These are phyloP conservation scores for Coptotermes formosanus DNA, from an alignment of 1,140 invertebrate species.

Conservation along the genomic window DNA sequence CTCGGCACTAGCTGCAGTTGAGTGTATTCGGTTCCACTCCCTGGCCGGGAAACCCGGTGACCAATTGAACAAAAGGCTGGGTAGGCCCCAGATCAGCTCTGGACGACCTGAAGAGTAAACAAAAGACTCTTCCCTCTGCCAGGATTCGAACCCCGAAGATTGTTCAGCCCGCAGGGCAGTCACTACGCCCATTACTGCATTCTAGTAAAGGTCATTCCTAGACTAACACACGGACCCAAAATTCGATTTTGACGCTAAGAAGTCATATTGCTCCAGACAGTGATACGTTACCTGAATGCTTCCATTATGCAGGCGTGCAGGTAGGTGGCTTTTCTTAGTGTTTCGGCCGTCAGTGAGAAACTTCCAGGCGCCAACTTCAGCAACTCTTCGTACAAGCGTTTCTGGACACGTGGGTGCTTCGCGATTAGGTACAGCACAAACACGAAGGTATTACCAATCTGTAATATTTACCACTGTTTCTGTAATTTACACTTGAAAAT, in stretches of 20 bases:
- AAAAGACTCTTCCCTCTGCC: too few species aligned
- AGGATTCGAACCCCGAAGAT: too few species aligned
- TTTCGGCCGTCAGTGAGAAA: slow-evolving; percentile 57
- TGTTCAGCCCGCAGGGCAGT: not conserved
- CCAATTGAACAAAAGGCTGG: too few species aligned
- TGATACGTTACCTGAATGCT: slow-evolving; percentile 59
- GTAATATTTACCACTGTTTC: slow-evolving; percentile 39
- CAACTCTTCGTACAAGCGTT: slow-evolving; percentile 74
- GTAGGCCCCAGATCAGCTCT: too few species aligned
- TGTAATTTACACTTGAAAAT: not conserved
- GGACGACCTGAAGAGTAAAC: too few species aligned
- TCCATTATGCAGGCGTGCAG: slow-evolving; percentile 85
- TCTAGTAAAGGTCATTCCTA: not conserved
- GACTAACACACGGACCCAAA: too few species aligned
- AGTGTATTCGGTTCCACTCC: too few species aligned
- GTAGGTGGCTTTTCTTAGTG: slow-evolving; percentile 67
- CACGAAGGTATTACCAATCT: slow-evolving; percentile 79
- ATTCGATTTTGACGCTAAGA: not conserved
- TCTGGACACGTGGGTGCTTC: slow-evolving; percentile 64
- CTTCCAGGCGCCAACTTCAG: slow-evolving; percentile 54
- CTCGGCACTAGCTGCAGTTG: too few species aligned
- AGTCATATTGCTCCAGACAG: not conserved
- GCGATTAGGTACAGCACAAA: slow-evolving; percentile 77
- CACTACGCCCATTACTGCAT: not conserved
- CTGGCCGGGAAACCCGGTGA: too few species aligned